Conservation (phyloP, 2,113 vertebrate genomes). For the Sinocyclocheilus grahami region DNA sequence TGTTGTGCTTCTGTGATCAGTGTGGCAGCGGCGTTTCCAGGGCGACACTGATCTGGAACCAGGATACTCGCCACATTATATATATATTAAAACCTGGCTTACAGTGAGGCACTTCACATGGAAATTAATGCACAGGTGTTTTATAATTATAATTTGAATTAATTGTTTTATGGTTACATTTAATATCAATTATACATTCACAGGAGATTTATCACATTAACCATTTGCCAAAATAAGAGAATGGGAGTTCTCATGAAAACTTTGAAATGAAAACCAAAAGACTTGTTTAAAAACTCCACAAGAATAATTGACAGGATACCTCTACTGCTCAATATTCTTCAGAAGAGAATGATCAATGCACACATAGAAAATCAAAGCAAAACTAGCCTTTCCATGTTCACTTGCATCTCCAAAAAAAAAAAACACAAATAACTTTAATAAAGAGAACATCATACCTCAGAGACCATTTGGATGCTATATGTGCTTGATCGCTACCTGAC, state of each 20-base stretch:
- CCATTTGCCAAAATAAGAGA: background rate
- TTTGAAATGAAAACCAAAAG: background rate
- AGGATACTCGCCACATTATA: no score
- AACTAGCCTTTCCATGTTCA: background rate
- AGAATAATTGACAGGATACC: background rate
- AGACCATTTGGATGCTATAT: background rate
- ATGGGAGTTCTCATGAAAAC: no score
- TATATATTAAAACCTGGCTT: no score
- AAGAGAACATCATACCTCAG: background rate
- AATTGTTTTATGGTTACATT: no score
- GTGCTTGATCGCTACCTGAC: background rate
- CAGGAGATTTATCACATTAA: background rate
- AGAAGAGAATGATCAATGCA: background rate
- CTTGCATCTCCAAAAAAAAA: background rate
- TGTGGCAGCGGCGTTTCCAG: no score
- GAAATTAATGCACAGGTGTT: no score
- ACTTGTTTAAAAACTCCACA: no score
- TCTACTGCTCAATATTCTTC: background rate
- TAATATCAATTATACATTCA: no score
- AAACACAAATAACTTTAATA: background rate
- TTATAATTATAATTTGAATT: no score
- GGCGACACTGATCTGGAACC: no score
- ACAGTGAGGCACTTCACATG: no score
- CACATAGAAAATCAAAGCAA: background rate
- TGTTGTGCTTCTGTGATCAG: no score